phyloP scores from a whole-genome alignment of 92 coral and sea anemone species.

The Pocillopora grandis region DNA sequence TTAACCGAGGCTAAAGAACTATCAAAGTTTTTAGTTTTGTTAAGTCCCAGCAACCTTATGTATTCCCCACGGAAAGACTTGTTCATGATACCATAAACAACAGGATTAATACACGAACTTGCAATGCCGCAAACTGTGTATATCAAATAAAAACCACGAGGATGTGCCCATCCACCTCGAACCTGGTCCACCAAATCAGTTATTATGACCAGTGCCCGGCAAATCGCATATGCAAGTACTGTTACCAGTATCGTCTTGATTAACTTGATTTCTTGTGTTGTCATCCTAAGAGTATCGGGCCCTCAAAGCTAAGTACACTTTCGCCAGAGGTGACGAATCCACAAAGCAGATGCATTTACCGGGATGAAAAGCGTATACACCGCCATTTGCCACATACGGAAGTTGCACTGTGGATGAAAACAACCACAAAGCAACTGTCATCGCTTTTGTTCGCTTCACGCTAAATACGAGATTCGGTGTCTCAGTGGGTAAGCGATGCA shows the following conservation, averaged over 20 bases:
- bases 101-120: conserved; percentile 17
- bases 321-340: neutral
- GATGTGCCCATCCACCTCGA: conserved; percentile 22
- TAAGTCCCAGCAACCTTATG: conserved; percentile 6
- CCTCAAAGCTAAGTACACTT: conserved; percentile 11
- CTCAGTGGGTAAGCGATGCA: conserved; percentile 38
- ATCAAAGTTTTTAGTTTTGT: neutral
- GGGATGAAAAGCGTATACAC: conserved; percentile 31
- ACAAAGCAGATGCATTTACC: conserved; percentile 36
- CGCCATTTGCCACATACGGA: conserved; percentile 31
- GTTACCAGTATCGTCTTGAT: conserved; percentile 20
- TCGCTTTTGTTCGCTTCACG: conserved; percentile 32
- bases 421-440: conserved; percentile 33
- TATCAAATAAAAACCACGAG: conserved; percentile 6
- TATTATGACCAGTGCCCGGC: conserved; percentile 21
- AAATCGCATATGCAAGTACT: conserved; percentile 4
- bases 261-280: conserved; percentile 10
- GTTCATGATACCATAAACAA: conserved; percentile 29
- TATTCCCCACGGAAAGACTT: conserved; percentile 4
- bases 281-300: neutral
- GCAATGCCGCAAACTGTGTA: neutral
- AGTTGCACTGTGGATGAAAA: conserved; percentile 32
- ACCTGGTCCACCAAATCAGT: conserved; percentile 14
- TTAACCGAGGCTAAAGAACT: neutral
- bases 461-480: conserved; percentile 21